A percentile compares a stretch with the other conserved stretches of the same genome.
phyloP scores from a whole-genome alignment of 2,113 vertebrate species.

The Myiagra hebetior region DNA sequence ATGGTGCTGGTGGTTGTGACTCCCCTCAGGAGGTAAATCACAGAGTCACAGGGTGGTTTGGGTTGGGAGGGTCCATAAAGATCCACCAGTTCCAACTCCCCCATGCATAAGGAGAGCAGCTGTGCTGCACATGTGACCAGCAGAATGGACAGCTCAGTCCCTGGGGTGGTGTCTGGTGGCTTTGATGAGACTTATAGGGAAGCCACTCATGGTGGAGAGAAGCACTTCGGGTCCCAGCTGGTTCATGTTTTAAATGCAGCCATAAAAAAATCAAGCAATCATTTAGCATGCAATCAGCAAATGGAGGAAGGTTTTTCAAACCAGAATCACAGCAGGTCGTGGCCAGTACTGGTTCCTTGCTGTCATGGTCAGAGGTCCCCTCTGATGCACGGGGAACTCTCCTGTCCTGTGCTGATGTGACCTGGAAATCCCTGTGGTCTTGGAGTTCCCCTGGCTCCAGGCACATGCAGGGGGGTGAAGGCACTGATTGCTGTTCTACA shows the following conservation, averaged over 20 bases:
- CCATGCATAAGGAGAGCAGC: background rate
- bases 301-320: background rate
- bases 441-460: background rate
- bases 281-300: background rate
- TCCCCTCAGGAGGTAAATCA: background rate
- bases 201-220: background rate
- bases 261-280: background rate
- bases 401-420: background rate
- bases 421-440: background rate
- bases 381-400: accelerated
- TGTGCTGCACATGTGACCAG: background rate
- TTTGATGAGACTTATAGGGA: background rate
- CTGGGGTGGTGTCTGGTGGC: background rate
- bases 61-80: background rate
- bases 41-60: background rate
- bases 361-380: background rate
- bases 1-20: background rate
- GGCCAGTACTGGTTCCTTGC: background rate
- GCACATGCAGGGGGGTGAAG: background rate
- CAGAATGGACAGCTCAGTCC: background rate
- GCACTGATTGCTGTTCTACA: background rate
- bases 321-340: accelerated
- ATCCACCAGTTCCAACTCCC: background rate
- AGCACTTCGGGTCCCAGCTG: background rate
- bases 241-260: background rate